Percentiles rank a stretch among this genome's conserved stretches.
Conservation (phyloP, 2,888 invertebrate genomes). For the Plebejus anna region DNA sequence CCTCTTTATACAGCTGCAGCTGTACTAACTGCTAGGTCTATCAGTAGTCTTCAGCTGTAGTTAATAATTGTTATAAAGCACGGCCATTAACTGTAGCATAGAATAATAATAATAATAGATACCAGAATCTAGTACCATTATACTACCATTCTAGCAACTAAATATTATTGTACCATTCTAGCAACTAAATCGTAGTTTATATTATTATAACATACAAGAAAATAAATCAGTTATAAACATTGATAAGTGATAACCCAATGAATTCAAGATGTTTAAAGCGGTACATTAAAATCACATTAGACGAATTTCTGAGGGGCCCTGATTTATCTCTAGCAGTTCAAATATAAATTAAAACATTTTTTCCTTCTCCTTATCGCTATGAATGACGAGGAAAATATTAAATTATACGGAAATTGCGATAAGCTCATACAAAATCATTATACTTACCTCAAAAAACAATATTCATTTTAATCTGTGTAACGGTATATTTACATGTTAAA, state of each 20-base stretch:
- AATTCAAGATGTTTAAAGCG: constrained; percentile 40
- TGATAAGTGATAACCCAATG: constrained; percentile 8
- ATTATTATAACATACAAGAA: neutral
- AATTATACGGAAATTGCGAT: constrained; percentile 72
- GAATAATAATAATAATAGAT: too few species aligned
- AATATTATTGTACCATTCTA: neutral
- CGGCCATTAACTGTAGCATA: too few species aligned
- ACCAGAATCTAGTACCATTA: too few species aligned
- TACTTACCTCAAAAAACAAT: constrained; percentile 9
- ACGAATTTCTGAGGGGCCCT: constrained; percentile 60
- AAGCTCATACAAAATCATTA: constrained; percentile 37
- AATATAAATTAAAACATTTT: constrained; percentile 69
- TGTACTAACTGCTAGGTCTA: too few species aligned
- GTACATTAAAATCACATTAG: constrained; percentile 80
- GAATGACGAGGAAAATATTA: constrained; percentile 55
- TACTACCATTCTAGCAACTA: neutral
- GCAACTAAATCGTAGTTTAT: neutral
- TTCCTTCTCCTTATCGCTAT: constrained; percentile 54
- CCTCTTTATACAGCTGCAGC: too few species aligned
- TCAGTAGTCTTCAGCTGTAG: too few species aligned
- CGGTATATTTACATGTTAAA: neutral
- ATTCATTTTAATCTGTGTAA: neutral
- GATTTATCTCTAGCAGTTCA: constrained; percentile 65
- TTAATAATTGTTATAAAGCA: too few species aligned
- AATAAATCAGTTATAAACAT: constrained; percentile 46